A percentile compares a stretch with the other conserved stretches of the same genome.
These are phyloP conservation scores for Patella depressa DNA, from an alignment of 2,888 invertebrate species.

Conservation along the genomic window DNA sequence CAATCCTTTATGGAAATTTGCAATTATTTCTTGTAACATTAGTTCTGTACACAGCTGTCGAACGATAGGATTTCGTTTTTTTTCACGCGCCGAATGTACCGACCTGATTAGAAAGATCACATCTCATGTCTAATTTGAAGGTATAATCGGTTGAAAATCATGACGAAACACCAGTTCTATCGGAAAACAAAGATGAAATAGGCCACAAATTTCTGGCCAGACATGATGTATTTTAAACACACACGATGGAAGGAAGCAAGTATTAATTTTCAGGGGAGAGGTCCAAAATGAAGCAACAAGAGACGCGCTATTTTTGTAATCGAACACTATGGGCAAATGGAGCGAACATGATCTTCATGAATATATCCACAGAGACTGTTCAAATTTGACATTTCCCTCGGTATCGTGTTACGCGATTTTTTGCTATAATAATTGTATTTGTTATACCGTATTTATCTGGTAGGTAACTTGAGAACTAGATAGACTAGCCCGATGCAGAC, in stretches of 20 bases:
- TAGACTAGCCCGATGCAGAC: constrained; percentile 23
- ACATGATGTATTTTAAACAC: constrained; percentile 15
- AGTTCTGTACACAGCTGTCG: constrained; percentile 20
- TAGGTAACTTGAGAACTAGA: constrained; percentile 18
- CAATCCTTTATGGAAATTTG: constrained; percentile 24
- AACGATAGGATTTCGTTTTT: constrained; percentile 13
- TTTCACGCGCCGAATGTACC: constrained; percentile 15
- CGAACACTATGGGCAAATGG: constrained; percentile 22
- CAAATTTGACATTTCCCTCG: constrained; percentile 25
- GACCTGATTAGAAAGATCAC: constrained; percentile 19
- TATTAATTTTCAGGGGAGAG: constrained; percentile 23
- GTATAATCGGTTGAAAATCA: constrained; percentile 23
- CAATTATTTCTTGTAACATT: constrained; percentile 26
- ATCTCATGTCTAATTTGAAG: constrained; percentile 24
- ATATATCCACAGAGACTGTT: constrained; percentile 23
- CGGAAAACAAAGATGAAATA: constrained; percentile 5
- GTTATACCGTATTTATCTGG: constrained; percentile 27
- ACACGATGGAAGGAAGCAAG: constrained; percentile 18
- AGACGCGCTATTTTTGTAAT: constrained; percentile 22
- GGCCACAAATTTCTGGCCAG: constrained; percentile 13
- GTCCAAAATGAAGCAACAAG: constrained; percentile 23
- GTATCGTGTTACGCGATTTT: constrained; percentile 22
- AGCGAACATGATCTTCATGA: constrained; percentile 18
- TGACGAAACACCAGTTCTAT: constrained; percentile 18
- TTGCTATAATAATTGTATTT: constrained; percentile 30